phyloP scores from a whole-genome alignment of 2,797 vertebrate species.

The Nyctibius grandis region DNA sequence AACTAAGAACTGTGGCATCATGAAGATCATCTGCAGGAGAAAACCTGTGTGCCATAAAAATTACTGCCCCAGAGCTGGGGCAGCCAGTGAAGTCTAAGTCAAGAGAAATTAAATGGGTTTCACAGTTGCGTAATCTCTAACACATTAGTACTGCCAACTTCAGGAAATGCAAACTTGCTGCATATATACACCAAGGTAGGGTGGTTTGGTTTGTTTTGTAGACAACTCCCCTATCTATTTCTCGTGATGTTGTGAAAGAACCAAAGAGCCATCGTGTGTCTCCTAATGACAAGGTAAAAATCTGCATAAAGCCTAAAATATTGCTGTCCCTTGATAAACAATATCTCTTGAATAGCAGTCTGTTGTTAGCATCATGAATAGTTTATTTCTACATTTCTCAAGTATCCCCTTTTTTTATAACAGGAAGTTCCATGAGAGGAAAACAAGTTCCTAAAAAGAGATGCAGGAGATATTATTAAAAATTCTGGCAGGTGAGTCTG shows the following conservation, averaged over 20 bases:
- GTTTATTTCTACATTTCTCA: neutral
- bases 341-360: neutral
- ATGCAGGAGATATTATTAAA: neutral
- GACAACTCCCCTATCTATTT: neutral
- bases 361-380: neutral
- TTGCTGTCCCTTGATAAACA: neutral
- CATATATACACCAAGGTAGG: neutral
- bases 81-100: neutral
- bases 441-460: neutral
- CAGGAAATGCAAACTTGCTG: neutral
- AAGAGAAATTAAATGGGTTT: neutral
- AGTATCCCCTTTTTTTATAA: neutral
- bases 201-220: neutral
- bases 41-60: neutral
- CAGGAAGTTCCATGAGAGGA: neutral
- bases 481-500: neutral
- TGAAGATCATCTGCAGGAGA: neutral
- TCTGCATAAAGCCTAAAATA: neutral
- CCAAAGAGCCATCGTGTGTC: accelerated
- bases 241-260: neutral
- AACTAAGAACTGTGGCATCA: neutral
- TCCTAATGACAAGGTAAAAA: neutral
- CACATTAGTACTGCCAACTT: neutral
- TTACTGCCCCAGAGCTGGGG: neutral
- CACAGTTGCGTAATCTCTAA: neutral